Evolutionary conservation across 1,140 invertebrate genomes (phyloP).

Genomic region (Zelostemma sp.): DNA sequence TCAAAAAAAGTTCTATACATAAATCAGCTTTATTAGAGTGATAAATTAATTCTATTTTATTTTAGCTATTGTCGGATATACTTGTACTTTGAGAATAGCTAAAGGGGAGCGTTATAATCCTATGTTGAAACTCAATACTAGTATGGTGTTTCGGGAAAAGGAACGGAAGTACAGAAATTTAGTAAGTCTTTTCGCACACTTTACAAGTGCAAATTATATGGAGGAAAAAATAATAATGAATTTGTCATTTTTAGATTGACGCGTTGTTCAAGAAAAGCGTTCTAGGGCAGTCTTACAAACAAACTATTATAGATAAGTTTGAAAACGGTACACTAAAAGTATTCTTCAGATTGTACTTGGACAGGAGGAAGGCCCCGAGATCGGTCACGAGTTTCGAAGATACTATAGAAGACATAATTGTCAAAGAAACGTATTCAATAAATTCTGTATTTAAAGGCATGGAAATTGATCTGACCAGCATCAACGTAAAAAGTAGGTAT

Average conservation of each 20-base stretch:
- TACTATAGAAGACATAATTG: constrained; percentile 75
- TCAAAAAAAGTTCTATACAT: too few species aligned
- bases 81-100: constrained; percentile 77
- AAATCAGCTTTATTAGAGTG: too few species aligned
- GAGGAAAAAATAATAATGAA: constrained; percentile 15
- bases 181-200: constrained; percentile 58
- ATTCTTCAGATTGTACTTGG: constrained; percentile 80
- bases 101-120: constrained; percentile 77
- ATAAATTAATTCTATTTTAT: too few species aligned
- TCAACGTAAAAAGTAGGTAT: constrained; percentile 75
- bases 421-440: constrained; percentile 76
- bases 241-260: constrained; percentile 63
- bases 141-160: constrained; percentile 72
- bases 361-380: constrained; percentile 81
- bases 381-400: constrained; percentile 77
- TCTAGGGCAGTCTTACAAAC: constrained; percentile 75
- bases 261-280: constrained; percentile 67
- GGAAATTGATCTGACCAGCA: constrained; percentile 76
- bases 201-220: too few species aligned
- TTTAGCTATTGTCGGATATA: constrained; percentile 77
- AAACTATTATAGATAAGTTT: constrained; percentile 77
- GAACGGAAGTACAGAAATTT: constrained; percentile 74
- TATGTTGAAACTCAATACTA: constrained; percentile 71
- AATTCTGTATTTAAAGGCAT: constrained; percentile 77
- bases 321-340: constrained; percentile 79